Evolutionary conservation across 2,888 invertebrate genomes (phyloP).

Genomic region (Eupithecia subumbrata): DNA sequence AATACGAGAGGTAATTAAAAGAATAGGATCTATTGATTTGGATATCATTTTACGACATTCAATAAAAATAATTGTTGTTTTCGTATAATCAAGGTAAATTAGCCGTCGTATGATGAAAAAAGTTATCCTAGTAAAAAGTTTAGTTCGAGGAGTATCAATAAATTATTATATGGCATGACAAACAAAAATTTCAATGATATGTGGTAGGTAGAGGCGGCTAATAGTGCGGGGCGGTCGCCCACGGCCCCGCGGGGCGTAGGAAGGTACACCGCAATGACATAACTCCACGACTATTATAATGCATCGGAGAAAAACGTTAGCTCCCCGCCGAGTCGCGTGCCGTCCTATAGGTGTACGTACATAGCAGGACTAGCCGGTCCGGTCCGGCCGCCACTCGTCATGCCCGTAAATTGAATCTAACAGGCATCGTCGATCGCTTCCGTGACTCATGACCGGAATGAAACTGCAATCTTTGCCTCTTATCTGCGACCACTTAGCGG

Average conservation of each 20-base stretch:
- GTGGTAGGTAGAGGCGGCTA: constrained; percentile 61
- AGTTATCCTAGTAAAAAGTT: constrained; percentile 13
- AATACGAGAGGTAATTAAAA: constrained; percentile 46
- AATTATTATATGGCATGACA: constrained; percentile 75
- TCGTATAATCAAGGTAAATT: neutral
- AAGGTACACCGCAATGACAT: constrained; percentile 62
- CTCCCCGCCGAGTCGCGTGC: constrained; percentile 79
- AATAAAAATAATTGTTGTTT: constrained; percentile 12
- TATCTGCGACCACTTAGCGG: constrained; percentile 60
- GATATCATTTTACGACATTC: constrained; percentile 5
- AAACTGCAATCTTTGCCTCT: constrained; percentile 52
- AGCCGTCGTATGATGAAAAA: constrained; percentile 6
- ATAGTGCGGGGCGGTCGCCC: constrained; percentile 62
- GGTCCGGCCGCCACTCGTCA: constrained; percentile 62
- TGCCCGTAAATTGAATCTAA: constrained; percentile 70
- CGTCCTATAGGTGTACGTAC: constrained; percentile 49
- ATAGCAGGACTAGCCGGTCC: constrained; percentile 65
- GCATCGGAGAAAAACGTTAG: constrained; percentile 71
- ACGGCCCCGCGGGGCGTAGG: constrained; percentile 59
- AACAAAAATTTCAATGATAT: constrained; percentile 74
- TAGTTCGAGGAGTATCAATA: constrained; percentile 51
- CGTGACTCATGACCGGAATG: constrained; percentile 52
- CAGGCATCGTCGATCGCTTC: constrained; percentile 63
- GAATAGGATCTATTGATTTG: constrained; percentile 36
- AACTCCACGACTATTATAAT: constrained; percentile 75